These are phyloP conservation scores for Conchocele bisecta DNA, from an alignment of 2,888 invertebrate species.

Conservation along the genomic window DNA sequence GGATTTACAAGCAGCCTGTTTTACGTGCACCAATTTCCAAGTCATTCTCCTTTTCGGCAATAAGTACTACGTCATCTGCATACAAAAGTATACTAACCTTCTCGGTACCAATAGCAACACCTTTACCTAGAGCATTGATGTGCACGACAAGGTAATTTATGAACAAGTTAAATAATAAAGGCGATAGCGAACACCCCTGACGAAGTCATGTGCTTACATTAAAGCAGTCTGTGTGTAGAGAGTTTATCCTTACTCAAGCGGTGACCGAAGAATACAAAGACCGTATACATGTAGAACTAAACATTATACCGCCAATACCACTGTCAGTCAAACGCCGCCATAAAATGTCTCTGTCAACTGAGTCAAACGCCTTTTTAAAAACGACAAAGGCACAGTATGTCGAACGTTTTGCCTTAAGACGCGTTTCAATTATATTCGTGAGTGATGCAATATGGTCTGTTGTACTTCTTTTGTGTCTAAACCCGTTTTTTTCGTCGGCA, in stretches of 20 bases:
- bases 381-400: slow-evolving; percentile 36
- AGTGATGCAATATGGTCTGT: slow-evolving; percentile 18
- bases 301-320: neutral
- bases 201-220: neutral
- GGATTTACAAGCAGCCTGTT: no score
- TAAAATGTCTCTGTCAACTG: slow-evolving; percentile 9
- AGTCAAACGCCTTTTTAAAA: slow-evolving; percentile 26
- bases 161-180: slow-evolving; percentile 10
- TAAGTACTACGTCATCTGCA: slow-evolving; percentile 4
- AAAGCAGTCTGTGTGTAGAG: slow-evolving; percentile 9
- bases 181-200: slow-evolving; percentile 12
- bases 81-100: slow-evolving; percentile 1
- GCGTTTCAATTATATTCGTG: slow-evolving; percentile 15
- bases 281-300: neutral
- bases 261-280: neutral
- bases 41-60: no score
- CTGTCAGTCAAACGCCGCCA: neutral
- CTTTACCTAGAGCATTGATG: neutral
- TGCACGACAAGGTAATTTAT: slow-evolving; percentile 8
- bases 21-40: no score
- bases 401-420: slow-evolving; percentile 9
- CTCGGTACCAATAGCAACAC: neutral
- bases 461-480: slow-evolving; percentile 11
- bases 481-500: slow-evolving; percentile 33
- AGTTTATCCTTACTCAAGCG: slow-evolving; percentile 9